Conservation (phyloP, 2,113 vertebrate species). For the Prionailurus viverrinus region DNA sequence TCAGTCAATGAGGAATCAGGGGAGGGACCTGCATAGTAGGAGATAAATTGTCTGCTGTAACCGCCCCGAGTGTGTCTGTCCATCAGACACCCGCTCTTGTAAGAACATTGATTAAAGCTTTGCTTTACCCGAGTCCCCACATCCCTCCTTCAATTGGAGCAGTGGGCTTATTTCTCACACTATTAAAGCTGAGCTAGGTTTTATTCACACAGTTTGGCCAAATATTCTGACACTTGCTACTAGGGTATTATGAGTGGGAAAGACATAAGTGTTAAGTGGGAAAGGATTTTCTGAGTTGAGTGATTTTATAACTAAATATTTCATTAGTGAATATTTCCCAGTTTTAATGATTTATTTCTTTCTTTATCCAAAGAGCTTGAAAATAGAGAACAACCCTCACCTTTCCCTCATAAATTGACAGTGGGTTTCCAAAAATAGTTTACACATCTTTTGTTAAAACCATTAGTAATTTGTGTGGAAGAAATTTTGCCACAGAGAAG, state of each 20-base stretch:
- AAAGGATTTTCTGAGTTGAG: constrained; percentile 48
- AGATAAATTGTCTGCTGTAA: too few relatives aligned
- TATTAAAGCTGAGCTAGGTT: background rate
- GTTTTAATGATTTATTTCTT: background rate
- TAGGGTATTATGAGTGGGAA: background rate
- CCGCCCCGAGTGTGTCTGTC: too few relatives aligned
- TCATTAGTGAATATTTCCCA: background rate
- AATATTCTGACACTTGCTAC: background rate
- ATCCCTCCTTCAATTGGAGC: too few relatives aligned
- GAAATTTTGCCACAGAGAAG: background rate
- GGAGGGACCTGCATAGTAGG: too few relatives aligned
- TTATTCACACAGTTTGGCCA: background rate
- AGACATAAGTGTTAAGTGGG: background rate
- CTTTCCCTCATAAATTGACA: background rate
- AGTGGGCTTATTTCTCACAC: too few relatives aligned
- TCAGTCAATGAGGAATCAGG: too few relatives aligned
- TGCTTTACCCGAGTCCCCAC: too few relatives aligned
- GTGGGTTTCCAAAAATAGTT: background rate
- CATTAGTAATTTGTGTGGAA: background rate
- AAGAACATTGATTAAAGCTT: too few relatives aligned
- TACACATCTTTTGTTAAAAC: background rate
- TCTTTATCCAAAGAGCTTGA: background rate
- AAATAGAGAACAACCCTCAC: background rate
- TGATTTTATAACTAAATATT: constrained; percentile 14
- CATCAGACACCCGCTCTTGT: too few relatives aligned